A percentile compares a stretch with the other conserved stretches of the same genome.
phyloP scores from a whole-genome alignment of 2,797 vertebrate genomes.

The Ctenosaura bakeri region DNA sequence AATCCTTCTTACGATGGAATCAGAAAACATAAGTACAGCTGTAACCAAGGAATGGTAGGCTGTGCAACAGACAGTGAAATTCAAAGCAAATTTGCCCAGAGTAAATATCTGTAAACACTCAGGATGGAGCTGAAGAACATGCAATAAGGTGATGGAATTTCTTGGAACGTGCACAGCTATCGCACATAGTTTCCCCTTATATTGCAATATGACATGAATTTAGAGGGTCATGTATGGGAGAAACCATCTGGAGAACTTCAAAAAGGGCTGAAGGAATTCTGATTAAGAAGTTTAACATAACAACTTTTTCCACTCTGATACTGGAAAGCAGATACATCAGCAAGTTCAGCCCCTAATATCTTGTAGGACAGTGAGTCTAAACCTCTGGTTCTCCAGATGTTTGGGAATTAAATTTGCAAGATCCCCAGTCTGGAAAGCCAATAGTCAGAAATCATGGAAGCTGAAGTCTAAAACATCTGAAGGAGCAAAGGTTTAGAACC shows the following conservation, averaged over 20 bases:
- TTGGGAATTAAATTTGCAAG: too few species aligned
- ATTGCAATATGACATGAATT: background rate
- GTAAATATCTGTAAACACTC: background rate
- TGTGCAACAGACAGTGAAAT: too few species aligned
- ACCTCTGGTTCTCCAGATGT: background rate
- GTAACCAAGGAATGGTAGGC: background rate
- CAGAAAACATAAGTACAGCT: too few species aligned
- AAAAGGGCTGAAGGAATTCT: background rate
- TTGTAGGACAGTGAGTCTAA: background rate
- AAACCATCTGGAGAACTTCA: background rate
- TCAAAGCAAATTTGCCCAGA: too few species aligned
- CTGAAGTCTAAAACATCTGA: background rate
- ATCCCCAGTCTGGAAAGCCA: too few species aligned
- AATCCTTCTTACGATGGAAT: background rate
- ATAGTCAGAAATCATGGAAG: background rate
- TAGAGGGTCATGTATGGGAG: background rate
- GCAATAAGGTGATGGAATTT: background rate
- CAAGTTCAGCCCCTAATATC: background rate
- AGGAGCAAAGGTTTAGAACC: too few species aligned
- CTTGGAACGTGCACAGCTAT: background rate
- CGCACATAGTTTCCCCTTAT: background rate
- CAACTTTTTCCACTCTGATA: background rate
- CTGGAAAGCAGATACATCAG: background rate
- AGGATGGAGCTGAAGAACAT: background rate
- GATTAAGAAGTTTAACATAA: background rate